A percentile compares a stretch with the other conserved stretches of the same genome.
Evolutionary conservation across 2,797 vertebrate species (phyloP).

Genomic region (Gobionotothen gibberifrons): DNA sequence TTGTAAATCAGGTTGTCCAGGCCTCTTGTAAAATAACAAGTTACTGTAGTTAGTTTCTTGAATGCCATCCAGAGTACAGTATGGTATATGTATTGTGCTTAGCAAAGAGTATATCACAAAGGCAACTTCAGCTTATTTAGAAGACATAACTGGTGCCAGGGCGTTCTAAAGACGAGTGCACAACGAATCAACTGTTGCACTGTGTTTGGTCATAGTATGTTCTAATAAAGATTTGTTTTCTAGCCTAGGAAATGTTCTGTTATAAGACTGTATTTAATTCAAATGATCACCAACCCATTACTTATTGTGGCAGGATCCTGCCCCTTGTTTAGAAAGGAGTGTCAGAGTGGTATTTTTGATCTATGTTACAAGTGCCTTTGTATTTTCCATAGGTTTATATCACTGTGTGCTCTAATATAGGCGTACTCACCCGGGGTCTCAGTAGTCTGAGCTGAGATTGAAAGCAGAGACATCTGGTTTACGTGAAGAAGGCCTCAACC

Average conservation of each 20-base stretch:
- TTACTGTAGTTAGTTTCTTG: constrained; percentile 8
- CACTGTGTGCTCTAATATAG: constrained; percentile 35
- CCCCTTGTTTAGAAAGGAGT: constrained; percentile 31
- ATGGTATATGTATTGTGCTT: neutral
- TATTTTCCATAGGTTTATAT: constrained; percentile 52
- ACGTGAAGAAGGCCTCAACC: constrained; percentile 79
- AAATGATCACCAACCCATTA: neutral
- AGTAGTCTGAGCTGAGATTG: constrained; percentile 64
- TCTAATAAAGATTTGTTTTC: neutral
- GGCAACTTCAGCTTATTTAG: neutral
- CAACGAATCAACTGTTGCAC: neutral
- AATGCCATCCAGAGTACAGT: constrained; percentile 6
- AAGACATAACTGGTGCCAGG: neutral
- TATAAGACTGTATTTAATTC: neutral
- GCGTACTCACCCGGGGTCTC: constrained; percentile 49
- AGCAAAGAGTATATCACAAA: constrained; percentile 20
- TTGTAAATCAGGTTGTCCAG: constrained; percentile 22
- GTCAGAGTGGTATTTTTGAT: constrained; percentile 32
- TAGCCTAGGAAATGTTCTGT: neutral
- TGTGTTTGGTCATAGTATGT: neutral
- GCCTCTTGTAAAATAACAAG: constrained; percentile 20
- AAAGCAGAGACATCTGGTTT: constrained; percentile 85
- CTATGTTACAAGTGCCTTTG: constrained; percentile 10
- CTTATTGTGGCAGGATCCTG: neutral
- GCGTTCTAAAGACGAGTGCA: constrained; percentile 2